phyloP scores from a whole-genome alignment of 2,113 vertebrate genomes.

The Neolamprologus sp. region DNA sequence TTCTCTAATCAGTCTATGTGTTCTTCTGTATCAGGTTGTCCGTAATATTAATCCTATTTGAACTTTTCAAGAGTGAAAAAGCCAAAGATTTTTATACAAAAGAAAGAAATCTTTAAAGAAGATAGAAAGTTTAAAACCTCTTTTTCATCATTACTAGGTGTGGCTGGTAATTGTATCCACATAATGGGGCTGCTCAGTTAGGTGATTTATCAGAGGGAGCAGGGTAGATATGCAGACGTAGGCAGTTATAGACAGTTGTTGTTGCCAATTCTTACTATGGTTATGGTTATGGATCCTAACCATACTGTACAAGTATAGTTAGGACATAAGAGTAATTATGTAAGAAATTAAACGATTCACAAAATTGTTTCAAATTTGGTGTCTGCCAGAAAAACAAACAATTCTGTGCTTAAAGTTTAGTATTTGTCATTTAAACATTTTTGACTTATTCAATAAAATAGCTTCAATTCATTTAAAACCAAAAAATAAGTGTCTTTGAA shows the following conservation, averaged over 20 bases:
- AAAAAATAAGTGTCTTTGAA: background rate
- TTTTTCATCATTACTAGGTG: background rate
- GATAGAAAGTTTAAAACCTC: background rate
- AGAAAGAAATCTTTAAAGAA: background rate
- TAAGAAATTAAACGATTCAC: background rate
- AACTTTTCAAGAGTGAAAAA: background rate
- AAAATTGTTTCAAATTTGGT: background rate
- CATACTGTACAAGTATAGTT: background rate
- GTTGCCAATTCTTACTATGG: fast-evolving
- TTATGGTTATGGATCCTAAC: background rate
- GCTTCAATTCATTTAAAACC: background rate
- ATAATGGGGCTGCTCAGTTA: background rate
- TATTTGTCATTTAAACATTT: background rate
- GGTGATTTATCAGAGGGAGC: background rate
- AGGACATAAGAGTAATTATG: background rate
- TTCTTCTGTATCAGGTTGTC: background rate
- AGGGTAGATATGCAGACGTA: fast-evolving
- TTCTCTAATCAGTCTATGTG: background rate
- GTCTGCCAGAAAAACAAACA: background rate
- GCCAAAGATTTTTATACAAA: background rate
- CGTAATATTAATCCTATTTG: background rate
- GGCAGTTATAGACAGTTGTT: background rate
- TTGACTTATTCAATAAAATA: background rate
- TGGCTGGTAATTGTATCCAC: background rate
- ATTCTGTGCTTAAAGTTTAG: background rate